Base-by-base conservation (phyloP, 2,113 vertebrate genomes). In the Ctenomys sociabilis region DNA sequence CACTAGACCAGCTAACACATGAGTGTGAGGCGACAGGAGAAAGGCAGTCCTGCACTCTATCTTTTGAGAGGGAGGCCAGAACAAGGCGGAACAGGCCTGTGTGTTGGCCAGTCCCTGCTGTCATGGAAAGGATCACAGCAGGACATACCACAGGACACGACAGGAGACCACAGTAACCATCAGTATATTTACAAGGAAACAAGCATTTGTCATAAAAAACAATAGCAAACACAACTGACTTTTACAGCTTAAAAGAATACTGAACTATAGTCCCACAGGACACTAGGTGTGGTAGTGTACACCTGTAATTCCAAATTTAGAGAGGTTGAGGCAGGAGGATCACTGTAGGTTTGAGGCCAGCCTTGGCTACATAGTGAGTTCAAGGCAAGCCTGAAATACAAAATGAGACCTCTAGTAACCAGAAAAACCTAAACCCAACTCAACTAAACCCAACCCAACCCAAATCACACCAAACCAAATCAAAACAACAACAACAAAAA, bases 101-200 rank as follows among this genome's bases (percentile, higher is more conserved):
- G 32, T n/a, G 54, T 0, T 7, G 45, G 72, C 64, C 49, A 10
- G 2, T 22, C 57, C 45, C 59, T 21, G 57, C 57, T 82, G 52
- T n/a, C 16, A 35, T 0, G 37, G 12, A 7, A 28, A 80, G 37
- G 40, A 59, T 13, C 7, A 17, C 24, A 0, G 5, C 0, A 13
- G 83, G 70, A 26, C 40, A 10, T 0, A 0, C 17, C 8, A 1
- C 21, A 30, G 9, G 63, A 22, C 57, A 91, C 1, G 12, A 63
- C 32, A 7, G 78, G 64, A 43, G 24, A 14, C 0, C 4, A 43
- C 19, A 37, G 52, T 22, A 6, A 12, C 17, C 32, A 24, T 30
- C 64, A 70, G 43, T 10, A 63, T 24, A 32, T 26, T 66, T 35
- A 49, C 28, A 35, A 59, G 35, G 83, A 66, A 49, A 59, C 6